Base-by-base conservation (phyloP, 2,888 invertebrate genomes). In the Drosophila paracracens region DNA sequence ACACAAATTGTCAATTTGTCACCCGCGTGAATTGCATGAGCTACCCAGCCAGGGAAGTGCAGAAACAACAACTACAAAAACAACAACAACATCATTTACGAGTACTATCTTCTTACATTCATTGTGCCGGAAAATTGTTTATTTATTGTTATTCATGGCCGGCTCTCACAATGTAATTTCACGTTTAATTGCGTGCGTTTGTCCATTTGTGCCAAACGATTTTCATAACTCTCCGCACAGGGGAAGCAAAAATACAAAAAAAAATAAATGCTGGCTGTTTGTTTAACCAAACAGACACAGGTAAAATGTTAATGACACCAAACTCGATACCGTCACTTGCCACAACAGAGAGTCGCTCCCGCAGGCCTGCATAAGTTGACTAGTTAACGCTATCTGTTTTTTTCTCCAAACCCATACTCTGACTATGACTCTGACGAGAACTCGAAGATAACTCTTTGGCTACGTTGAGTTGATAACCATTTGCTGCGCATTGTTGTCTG, bases 1-100 rank as follows among this genome's bases (percentile, higher is more conserved):
- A 67, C 66, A 71, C 73, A 71, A 77, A 82, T 82, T 82, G 82
- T 79, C 76, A 82, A 82, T 82, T 82, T 83, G 82, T 83, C 82
- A 81, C 60, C 80, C 65, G 71, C 75, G 65, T 71, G 75, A 75
- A 79, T 68, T 70, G 70, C 74, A 64, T 29, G 61, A 58, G 79
- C 60, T 58, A 43, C 53, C 57, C 11, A 21, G 21, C 21, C 43
- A 46, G 16, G 4, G 54, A 63, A 60, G 25, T 63, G 62, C 60
- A 69, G 46, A 33, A 27, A 13, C 11, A 56, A 38, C 27, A 27
- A 36, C 18, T n/a, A 25, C 16, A 31, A 52, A 4, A 51, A 31
- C 31, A 31, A 21, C 5, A 31, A 21, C 29, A 29, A 56, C 27
- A 58, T 52, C 64, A 53, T 48, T 67, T 64, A 40, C 62, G 40